These are phyloP conservation scores for Platycercus adscitus DNA, from an alignment of 2,113 vertebrate genomes.

Conservation along the genomic window DNA sequence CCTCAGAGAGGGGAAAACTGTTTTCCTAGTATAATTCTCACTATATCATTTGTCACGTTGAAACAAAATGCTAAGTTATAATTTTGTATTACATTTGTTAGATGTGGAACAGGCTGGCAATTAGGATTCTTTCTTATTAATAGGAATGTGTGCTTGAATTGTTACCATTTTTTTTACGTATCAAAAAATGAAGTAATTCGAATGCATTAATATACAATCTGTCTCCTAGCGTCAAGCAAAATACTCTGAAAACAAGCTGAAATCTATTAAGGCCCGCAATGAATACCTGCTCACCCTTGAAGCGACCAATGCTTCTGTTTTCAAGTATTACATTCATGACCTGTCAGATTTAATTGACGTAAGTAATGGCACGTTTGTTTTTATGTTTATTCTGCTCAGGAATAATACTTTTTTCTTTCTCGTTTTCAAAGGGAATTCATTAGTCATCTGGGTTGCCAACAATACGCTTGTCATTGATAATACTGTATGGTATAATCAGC, in stretches of 20 bases:
- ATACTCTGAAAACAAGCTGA: constrained; percentile 98
- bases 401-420: not conserved
- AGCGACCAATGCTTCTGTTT: constrained; percentile 95
- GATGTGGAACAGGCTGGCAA: not conserved
- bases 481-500: not conserved
- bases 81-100: not conserved
- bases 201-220: not conserved
- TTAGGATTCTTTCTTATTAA: not conserved
- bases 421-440: not conserved
- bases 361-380: constrained; percentile 75
- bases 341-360: constrained; percentile 97
- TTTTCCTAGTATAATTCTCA: not conserved
- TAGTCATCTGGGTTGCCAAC: not conserved
- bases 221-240: constrained; percentile 94
- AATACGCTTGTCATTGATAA: not conserved
- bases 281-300: constrained; percentile 98
- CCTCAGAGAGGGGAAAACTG: not conserved
- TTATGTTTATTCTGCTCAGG: not conserved
- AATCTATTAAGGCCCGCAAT: constrained; percentile 97
- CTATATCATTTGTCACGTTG: constrained; percentile 4
- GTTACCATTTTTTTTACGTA: not conserved
- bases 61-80: constrained; percentile 18
- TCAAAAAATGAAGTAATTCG: not conserved
- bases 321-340: constrained; percentile 99
- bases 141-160: not conserved